phyloP scores from a whole-genome alignment of 1,140 invertebrate genomes.

The Ridgeia piscesae region DNA sequence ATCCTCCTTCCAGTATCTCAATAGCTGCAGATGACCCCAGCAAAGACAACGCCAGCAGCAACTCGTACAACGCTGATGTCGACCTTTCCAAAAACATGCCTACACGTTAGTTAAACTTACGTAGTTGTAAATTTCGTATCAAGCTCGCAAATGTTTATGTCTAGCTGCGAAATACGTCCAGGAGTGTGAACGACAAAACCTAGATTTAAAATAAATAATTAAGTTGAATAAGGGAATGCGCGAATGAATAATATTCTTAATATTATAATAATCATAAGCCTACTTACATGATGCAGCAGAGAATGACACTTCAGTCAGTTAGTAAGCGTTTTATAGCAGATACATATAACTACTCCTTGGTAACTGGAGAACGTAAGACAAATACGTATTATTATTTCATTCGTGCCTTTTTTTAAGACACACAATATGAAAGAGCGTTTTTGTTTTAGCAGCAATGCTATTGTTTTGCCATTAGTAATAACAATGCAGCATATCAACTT shows the following conservation, averaged over 20 bases:
- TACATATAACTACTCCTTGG: not conserved
- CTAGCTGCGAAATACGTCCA: not conserved
- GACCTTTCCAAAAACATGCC: not conserved
- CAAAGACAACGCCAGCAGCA: not conserved
- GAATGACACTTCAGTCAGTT: not conserved
- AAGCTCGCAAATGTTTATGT: not conserved
- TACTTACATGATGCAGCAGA: not conserved
- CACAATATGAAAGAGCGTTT: not conserved
- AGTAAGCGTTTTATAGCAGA: not conserved
- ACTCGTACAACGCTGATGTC: not conserved
- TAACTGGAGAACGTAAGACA: not conserved
- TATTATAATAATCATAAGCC: not conserved
- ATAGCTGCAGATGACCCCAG: not conserved
- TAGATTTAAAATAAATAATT: not conserved
- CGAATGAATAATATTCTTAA: not conserved
- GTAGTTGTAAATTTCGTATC: not conserved
- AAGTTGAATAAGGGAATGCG: not conserved
- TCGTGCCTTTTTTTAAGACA: not conserved
- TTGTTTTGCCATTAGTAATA: no score
- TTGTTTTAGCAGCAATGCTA: not conserved
- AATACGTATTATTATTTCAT: not conserved
- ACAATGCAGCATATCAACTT: not conserved
- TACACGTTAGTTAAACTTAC: not conserved
- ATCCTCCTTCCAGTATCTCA: not conserved
- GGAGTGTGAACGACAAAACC: not conserved